These are phyloP conservation scores for Hydrozoanthus tunicans DNA, from an alignment of 64 coral and sea anemone genomes.

Conservation along the genomic window DNA sequence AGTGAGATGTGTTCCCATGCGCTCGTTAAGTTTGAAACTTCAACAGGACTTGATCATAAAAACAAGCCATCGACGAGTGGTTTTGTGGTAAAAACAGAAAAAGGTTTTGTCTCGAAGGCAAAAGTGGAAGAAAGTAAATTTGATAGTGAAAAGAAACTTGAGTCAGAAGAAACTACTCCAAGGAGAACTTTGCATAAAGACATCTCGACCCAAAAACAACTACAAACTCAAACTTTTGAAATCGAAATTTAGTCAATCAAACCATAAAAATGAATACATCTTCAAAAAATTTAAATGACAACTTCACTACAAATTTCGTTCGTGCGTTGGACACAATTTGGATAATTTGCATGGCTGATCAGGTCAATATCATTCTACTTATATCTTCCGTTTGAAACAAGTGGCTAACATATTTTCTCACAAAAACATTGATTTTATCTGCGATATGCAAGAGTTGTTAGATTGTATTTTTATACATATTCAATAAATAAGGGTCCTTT, in stretches of 20 bases:
- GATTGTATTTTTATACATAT: too few relatives aligned
- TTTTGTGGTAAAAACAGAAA: not conserved
- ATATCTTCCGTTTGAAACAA: too few relatives aligned
- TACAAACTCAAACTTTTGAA: not conserved
- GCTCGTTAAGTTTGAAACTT: not conserved
- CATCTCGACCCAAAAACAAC: not conserved
- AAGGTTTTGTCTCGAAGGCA: not conserved
- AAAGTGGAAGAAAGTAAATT: not conserved
- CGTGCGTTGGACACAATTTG: too few relatives aligned
- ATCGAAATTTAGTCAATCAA: constrained; percentile 32
- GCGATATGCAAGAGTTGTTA: too few relatives aligned
- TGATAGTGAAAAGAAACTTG: not conserved
- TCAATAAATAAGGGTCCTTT: too few relatives aligned
- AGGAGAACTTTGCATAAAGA: not conserved
- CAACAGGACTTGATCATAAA: constrained; percentile 6
- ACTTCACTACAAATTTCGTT: too few relatives aligned
- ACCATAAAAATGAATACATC: too few relatives aligned
- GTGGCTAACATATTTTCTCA: too few relatives aligned
- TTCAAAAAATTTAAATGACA: too few relatives aligned
- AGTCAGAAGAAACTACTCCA: not conserved
- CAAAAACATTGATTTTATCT: too few relatives aligned
- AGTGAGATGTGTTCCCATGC: not conserved
- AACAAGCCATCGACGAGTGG: constrained; percentile 41
- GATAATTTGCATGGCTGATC: too few relatives aligned
- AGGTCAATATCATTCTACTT: too few relatives aligned